These are phyloP conservation scores for Dendropsophus ebraccatus DNA, from an alignment of 2,113 vertebrate species.

Conservation along the genomic window DNA sequence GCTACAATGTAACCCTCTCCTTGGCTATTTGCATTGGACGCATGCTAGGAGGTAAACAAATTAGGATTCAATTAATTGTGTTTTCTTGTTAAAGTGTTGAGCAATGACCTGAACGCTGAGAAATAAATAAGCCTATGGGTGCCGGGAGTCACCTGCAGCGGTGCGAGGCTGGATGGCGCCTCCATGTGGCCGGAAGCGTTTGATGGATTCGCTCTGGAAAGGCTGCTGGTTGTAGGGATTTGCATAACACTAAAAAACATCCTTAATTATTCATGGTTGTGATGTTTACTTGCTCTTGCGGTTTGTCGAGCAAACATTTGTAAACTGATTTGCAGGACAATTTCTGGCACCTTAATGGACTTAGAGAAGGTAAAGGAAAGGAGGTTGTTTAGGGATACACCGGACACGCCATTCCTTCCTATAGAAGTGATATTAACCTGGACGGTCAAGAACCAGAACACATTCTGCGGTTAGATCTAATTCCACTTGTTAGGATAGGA, in stretches of 20 bases:
- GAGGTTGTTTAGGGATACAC: neutral
- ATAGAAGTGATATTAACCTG: too few relatives aligned
- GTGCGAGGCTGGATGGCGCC: slow-evolving; percentile 2
- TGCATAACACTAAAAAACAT: slow-evolving; percentile 47
- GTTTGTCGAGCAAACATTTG: slow-evolving; percentile 38
- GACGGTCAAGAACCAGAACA: too few relatives aligned
- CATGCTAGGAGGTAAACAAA: slow-evolving; percentile 26
- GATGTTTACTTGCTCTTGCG: slow-evolving; percentile 41
- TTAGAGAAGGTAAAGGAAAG: neutral
- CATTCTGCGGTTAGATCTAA: too few relatives aligned
- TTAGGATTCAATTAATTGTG: slow-evolving; percentile 47
- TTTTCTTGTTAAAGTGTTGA: slow-evolving; percentile 38
- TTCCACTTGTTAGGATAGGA: too few relatives aligned
- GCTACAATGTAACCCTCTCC: neutral
- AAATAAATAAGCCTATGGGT: slow-evolving; percentile 13
- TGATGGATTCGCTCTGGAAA: neutral
- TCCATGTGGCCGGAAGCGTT: neutral
- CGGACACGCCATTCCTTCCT: neutral
- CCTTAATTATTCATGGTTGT: slow-evolving; percentile 49
- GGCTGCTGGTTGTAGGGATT: neutral
- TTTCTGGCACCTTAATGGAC: slow-evolving; percentile 28
- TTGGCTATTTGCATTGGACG: slow-evolving; percentile 5
- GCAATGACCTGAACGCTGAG: too few relatives aligned
- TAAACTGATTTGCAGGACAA: neutral
- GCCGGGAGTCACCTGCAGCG: neutral